Conservation (phyloP, 2,888 invertebrate species). For the Heliconius hortense region DNA sequence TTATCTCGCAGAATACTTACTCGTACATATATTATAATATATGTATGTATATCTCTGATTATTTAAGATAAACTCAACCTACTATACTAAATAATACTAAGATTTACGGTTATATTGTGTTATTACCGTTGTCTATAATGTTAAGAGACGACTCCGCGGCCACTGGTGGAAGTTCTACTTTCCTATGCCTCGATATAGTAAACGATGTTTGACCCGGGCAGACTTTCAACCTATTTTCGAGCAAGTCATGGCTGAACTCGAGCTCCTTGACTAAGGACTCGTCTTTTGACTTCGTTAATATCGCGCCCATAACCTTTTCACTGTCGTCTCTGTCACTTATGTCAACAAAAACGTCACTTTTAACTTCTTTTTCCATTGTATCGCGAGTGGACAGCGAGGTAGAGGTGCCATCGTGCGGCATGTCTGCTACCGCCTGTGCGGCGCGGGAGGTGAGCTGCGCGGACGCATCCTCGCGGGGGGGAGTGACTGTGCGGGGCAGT, state of each 20-base stretch:
- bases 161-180: conserved; percentile 83
- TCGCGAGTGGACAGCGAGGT: conserved; percentile 60
- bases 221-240: conserved; percentile 72
- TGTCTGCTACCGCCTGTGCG: conserved; percentile 50
- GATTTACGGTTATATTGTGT: conserved; percentile 12
- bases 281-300: conserved; percentile 62
- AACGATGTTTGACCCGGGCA: conserved; percentile 78
- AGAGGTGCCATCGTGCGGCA: conserved; percentile 69
- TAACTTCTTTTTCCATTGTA: conserved; percentile 66
- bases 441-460: conserved; percentile 42
- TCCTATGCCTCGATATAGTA: conserved; percentile 83
- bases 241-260: conserved; percentile 73
- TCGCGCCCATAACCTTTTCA: conserved; percentile 74
- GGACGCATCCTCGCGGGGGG: conserved; percentile 49
- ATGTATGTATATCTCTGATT: neutral
- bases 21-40: neutral
- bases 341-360: conserved; percentile 70
- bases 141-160: conserved; percentile 62
- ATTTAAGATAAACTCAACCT: conserved; percentile 9
- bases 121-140: conserved; percentile 69
- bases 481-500: conserved; percentile 61
- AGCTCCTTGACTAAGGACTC: conserved; percentile 59
- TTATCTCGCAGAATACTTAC: conserved; percentile 1
- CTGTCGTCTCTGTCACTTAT: conserved; percentile 65
- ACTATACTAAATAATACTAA: conserved; percentile 3